These are phyloP conservation scores for Oophaga pumilio DNA, from an alignment of 2,113 vertebrate genomes.

Conservation along the genomic window DNA sequence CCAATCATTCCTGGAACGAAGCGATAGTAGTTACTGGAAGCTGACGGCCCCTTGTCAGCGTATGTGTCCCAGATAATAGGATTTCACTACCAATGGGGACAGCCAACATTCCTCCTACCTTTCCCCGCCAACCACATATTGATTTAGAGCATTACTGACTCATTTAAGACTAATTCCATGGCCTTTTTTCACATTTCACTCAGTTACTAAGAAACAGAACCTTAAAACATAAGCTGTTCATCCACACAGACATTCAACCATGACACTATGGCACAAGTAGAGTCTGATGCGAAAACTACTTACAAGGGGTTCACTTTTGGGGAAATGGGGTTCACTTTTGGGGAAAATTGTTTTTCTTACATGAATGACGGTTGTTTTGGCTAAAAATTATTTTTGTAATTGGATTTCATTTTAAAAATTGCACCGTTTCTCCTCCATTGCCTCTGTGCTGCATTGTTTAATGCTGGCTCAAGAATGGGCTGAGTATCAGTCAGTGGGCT, in stretches of 20 bases:
- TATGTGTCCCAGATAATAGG: neutral
- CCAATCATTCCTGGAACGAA: neutral
- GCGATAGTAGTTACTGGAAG: neutral
- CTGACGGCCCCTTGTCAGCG: neutral
- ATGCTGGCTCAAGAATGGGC: too few species aligned
- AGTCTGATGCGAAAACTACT: too few species aligned
- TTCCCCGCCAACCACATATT: neutral
- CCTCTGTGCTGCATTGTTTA: too few species aligned
- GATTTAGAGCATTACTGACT: neutral
- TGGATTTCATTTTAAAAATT: too few species aligned
- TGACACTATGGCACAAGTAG: neutral
- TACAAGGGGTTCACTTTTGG: too few species aligned
- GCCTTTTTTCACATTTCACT: neutral
- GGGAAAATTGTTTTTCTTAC: too few species aligned
- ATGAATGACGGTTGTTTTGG: too few species aligned
- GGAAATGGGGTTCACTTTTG: too few species aligned
- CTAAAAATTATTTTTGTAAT: too few species aligned
- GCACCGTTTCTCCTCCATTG: too few species aligned
- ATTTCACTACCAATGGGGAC: neutral
- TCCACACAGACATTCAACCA: neutral
- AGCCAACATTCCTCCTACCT: neutral
- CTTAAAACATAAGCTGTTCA: neutral
- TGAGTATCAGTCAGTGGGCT: too few species aligned
- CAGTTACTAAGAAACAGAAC: slow-evolving; percentile 5
- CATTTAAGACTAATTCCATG: neutral